phyloP scores from a whole-genome alignment of 64 coral and sea anemone genomes.

The Acropora tenuis region DNA sequence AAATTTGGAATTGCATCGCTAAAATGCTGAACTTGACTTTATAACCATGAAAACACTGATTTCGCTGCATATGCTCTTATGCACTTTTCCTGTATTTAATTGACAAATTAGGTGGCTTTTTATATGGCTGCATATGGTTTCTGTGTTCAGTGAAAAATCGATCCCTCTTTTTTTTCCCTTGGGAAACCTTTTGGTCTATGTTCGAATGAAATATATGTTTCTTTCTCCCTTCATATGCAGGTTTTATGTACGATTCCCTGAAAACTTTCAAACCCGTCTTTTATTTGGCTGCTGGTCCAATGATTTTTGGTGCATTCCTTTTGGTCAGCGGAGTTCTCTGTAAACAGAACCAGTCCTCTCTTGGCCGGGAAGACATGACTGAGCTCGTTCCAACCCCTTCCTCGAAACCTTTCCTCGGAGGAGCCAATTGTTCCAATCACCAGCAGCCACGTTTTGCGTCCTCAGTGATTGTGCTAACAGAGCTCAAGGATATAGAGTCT shows the following conservation, averaged over 20 bases:
- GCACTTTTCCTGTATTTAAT: too few relatives aligned
- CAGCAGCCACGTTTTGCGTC: background rate
- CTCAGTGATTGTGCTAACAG: constrained; percentile 8
- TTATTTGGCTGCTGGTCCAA: constrained; percentile 81
- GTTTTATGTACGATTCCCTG: constrained; percentile 76
- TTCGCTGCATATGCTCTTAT: too few relatives aligned
- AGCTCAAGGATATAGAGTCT: background rate
- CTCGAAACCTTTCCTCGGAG: background rate
- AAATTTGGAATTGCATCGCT: too few relatives aligned
- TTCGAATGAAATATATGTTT: background rate
- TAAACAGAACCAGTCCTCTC: background rate
- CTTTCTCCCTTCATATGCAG: background rate
- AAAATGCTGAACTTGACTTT: too few relatives aligned
- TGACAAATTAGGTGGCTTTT: too few relatives aligned
- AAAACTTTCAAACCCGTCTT: constrained; percentile 82
- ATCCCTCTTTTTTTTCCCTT: background rate
- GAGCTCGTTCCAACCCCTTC: background rate
- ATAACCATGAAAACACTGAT: too few relatives aligned
- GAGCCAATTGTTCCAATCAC: background rate
- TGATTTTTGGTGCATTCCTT: constrained; percentile 72
- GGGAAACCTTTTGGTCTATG: too few relatives aligned
- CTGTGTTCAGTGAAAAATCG: too few relatives aligned
- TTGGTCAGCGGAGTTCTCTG: constrained; percentile 30
- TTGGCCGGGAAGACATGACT: background rate
- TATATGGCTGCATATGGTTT: too few relatives aligned